A percentile compares a stretch with the other conserved stretches of the same genome.
Conservation (phyloP, 1,140 invertebrate species). For the Cryptotermes secundus region DNA sequence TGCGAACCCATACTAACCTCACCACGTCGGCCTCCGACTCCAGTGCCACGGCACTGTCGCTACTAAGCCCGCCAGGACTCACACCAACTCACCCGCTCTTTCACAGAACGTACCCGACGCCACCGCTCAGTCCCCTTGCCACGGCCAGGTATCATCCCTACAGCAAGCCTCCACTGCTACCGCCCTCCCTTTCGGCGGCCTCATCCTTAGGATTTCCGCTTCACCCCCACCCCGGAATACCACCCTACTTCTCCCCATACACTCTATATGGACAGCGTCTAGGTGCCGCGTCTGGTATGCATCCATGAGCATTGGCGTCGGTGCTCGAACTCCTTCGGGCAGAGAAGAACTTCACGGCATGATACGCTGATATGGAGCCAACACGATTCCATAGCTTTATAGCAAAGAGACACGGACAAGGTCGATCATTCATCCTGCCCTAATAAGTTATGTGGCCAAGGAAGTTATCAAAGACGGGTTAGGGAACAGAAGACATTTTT, state of each 20-base stretch:
- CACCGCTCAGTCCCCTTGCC: slow-evolving; percentile 78
- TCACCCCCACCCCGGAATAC: slow-evolving; percentile 63
- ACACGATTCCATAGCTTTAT: no score
- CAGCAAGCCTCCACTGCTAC: slow-evolving; percentile 67
- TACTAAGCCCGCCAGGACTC: slow-evolving; percentile 48
- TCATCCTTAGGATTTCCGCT: slow-evolving; percentile 60
- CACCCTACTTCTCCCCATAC: slow-evolving; percentile 81
- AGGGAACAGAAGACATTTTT: neutral
- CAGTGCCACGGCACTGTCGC: slow-evolving; percentile 44
- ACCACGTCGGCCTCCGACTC: slow-evolving; percentile 44
- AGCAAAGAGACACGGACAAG: no score
- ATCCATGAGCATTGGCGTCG: slow-evolving; percentile 48
- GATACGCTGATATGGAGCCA: no score
- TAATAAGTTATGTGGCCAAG: no score
- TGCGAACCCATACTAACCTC: slow-evolving; percentile 78
- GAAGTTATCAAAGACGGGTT: neutral
- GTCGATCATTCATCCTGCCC: no score
- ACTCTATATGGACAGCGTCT: slow-evolving; percentile 82
- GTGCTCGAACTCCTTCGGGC: no score
- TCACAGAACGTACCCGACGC: slow-evolving; percentile 80
- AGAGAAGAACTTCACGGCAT: no score
- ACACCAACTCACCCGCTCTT: slow-evolving; percentile 67
- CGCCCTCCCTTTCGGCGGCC: slow-evolving; percentile 40
- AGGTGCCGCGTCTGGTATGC: slow-evolving; percentile 66
- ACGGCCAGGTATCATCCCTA: slow-evolving; percentile 84